phyloP scores from a whole-genome alignment of 2,113 vertebrate species.

The Spea multiplicata region DNA sequence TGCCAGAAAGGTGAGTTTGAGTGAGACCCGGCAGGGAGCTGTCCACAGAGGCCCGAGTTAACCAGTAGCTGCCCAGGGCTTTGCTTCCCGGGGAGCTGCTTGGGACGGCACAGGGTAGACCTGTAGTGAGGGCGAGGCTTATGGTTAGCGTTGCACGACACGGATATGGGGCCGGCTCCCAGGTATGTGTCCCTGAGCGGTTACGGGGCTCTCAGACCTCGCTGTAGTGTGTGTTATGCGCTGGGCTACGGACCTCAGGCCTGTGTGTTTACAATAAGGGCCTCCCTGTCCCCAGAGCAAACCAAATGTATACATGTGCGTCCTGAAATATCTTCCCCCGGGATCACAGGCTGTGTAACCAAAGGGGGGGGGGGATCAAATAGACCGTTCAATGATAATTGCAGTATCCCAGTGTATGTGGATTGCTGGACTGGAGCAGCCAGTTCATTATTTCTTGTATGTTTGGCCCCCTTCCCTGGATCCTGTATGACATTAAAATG shows the following conservation, averaged over 20 bases:
- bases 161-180: background rate
- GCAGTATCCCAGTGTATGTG: too few relatives aligned
- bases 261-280: background rate
- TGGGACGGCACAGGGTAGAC: background rate
- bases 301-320: too few relatives aligned
- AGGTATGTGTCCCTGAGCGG: background rate
- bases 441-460: too few relatives aligned
- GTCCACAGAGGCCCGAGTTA: background rate
- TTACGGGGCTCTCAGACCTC: background rate
- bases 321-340: too few relatives aligned
- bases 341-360: too few relatives aligned
- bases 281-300: too few relatives aligned
- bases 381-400: too few relatives aligned
- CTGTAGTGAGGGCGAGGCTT: too few relatives aligned
- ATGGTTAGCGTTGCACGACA: background rate
- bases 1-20: conserved; percentile 75
- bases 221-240: background rate
- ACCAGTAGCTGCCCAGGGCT: background rate
- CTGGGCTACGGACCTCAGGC: background rate
- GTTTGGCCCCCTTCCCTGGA: too few relatives aligned
- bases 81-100: background rate
- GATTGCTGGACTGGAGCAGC: too few relatives aligned
- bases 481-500: too few relatives aligned
- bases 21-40: conserved; percentile 48
- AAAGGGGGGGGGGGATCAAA: too few relatives aligned